phyloP scores from a whole-genome alignment of 2,797 vertebrate species.

The Coranthus polyacanthus region DNA sequence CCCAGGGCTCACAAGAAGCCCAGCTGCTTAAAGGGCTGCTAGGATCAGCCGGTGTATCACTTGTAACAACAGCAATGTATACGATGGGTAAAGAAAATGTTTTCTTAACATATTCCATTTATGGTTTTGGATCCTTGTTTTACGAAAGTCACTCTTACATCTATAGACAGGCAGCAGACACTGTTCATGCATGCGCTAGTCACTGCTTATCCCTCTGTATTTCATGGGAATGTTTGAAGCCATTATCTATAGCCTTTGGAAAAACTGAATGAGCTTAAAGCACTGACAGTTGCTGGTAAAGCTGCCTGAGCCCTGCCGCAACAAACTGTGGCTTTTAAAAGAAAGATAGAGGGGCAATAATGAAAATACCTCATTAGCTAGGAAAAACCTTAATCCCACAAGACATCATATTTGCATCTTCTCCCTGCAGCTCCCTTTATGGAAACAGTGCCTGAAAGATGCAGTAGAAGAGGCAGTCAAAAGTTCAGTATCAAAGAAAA shows the following conservation, averaged over 20 bases:
- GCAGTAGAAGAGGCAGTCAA: conserved; percentile 57
- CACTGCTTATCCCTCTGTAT: conserved; percentile 24
- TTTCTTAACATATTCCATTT: conserved; percentile 15
- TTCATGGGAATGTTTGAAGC: conserved; percentile 19
- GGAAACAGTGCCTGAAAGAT: conserved; percentile 51
- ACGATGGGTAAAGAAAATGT: conserved; percentile 16
- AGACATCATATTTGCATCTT: conserved; percentile 68
- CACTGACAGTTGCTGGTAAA: conserved; percentile 61
- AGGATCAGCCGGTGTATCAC: conserved; percentile 67
- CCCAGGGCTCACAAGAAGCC: conserved; percentile 79
- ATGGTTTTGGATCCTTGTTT: not conserved
- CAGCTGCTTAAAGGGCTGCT: conserved; percentile 86
- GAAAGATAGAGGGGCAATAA: conserved; percentile 39
- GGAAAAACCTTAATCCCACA: conserved; percentile 65
- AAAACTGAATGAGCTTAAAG: conserved; percentile 33
- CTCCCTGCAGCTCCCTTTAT: conserved; percentile 56
- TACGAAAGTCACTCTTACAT: not conserved
- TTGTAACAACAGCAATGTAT: conserved; percentile 76
- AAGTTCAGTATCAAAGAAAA: conserved; percentile 74
- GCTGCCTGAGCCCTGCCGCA: conserved; percentile 36
- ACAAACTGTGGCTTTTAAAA: conserved; percentile 11
- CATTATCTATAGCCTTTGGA: conserved; percentile 19
- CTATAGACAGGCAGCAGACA: conserved; percentile 1
- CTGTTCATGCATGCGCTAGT: conserved; percentile 1
- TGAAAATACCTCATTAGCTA: conserved; percentile 69